A percentile compares a stretch with the other conserved stretches of the same genome.
These are phyloP conservation scores for Drusus annulatus DNA, from an alignment of 1,140 invertebrate species.

Conservation along the genomic window DNA sequence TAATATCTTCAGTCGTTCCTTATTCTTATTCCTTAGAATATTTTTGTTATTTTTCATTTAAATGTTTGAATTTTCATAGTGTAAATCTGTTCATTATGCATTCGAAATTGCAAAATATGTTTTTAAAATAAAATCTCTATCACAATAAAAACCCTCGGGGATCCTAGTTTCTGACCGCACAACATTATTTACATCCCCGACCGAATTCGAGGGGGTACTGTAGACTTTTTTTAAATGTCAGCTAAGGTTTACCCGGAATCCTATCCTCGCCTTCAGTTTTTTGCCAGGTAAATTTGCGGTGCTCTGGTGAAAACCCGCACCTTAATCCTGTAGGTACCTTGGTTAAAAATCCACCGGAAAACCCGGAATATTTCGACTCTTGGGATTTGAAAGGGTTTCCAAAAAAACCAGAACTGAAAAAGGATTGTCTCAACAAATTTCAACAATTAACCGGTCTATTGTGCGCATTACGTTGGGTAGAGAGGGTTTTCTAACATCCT, in stretches of 20 bases:
- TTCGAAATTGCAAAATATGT: no score
- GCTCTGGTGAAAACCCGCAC: not conserved
- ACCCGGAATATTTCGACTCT: not conserved
- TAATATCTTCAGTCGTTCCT: no score
- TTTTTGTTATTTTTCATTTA: no score
- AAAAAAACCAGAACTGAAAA: not conserved
- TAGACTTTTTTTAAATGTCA: not conserved
- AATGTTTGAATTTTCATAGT: no score
- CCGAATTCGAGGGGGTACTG: not conserved
- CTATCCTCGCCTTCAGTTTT: not conserved
- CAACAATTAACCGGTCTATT: conserved; percentile 16
- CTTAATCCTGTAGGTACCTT: conserved; percentile 7
- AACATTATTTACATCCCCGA: not conserved
- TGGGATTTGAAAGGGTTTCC: not conserved
- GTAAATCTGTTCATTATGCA: no score
- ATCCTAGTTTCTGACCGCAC: not conserved
- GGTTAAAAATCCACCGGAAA: not conserved
- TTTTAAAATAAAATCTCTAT: no score
- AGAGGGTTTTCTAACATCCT: not conserved
- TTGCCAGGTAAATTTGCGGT: conserved; percentile 11
- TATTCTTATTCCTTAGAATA: no score
- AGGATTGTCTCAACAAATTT: conserved; percentile 13
- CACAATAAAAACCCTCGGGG: not conserved
- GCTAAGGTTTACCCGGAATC: not conserved
- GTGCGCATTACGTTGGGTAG: not conserved